Conservation (phyloP, 2,888 invertebrate species). For the Strigamia transsilvanica region DNA sequence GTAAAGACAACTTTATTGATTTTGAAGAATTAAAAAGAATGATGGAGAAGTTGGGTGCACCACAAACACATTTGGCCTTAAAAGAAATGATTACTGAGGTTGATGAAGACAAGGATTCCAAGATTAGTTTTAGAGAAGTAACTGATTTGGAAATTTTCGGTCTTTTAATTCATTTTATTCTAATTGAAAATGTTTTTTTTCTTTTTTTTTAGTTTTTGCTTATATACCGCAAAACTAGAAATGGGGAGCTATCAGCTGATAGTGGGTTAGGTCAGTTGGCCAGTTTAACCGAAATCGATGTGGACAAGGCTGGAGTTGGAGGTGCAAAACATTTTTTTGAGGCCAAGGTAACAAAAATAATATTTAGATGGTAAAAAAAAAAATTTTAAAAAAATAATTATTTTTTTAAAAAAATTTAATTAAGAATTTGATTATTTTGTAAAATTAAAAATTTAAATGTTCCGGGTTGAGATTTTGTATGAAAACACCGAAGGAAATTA, state of each 20-base stretch:
- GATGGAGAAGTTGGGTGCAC: slow-evolving; percentile 96
- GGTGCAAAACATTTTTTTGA: slow-evolving; percentile 96
- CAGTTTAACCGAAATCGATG: slow-evolving; percentile 87
- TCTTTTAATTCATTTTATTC: neutral
- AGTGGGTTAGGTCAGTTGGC: slow-evolving; percentile 88
- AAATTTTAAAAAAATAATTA: no score
- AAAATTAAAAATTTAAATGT: neutral
- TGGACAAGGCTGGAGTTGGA: slow-evolving; percentile 91
- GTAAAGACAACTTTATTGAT: slow-evolving; percentile 87
- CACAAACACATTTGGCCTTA: slow-evolving; percentile 93
- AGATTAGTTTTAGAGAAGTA: slow-evolving; percentile 88
- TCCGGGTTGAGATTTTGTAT: neutral
- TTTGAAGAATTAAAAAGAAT: slow-evolving; percentile 89
- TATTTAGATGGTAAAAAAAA: neutral
- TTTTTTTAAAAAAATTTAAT: neutral
- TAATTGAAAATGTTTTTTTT: neutral
- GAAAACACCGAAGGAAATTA: neutral
- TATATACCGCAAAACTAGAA: slow-evolving; percentile 83
- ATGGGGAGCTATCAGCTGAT: slow-evolving; percentile 86
- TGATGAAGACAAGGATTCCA: slow-evolving; percentile 67
- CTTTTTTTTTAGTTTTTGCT: slow-evolving; percentile 68
- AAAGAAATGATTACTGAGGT: slow-evolving; percentile 83
- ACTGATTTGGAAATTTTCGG: neutral
- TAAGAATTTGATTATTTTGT: no score
- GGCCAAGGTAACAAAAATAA: slow-evolving; percentile 74